A percentile compares a stretch with the other conserved stretches of the same genome.
These are phyloP conservation scores for Thysanoteuthis rhombus DNA, from an alignment of 2,888 invertebrate species.

Conservation along the genomic window DNA sequence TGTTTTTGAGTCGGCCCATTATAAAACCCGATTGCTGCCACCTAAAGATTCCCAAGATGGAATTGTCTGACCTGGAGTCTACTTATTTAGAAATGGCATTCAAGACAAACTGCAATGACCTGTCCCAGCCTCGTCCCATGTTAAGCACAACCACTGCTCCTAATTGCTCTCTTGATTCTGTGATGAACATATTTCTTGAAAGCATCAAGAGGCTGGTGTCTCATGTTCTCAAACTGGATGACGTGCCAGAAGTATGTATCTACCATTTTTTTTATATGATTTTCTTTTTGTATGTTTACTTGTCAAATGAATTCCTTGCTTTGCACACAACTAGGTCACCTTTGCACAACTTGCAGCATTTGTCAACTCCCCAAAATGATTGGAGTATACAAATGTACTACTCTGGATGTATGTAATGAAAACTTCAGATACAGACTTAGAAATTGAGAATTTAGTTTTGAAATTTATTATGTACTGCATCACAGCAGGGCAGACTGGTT, in stretches of 20 bases:
- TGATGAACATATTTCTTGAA: not conserved
- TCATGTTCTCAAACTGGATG: not conserved
- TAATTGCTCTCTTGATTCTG: not conserved
- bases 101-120: not conserved
- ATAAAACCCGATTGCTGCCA: not conserved
- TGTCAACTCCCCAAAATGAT: no score
- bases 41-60: not conserved
- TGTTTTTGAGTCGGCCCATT: constrained; percentile 46
- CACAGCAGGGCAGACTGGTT: no score
- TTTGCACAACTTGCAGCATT: not conserved
- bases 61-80: no score
- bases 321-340: not conserved
- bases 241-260: not conserved
- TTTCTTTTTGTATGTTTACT: no score
- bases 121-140: not conserved
- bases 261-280: not conserved
- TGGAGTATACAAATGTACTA: no score
- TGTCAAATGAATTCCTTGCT: not conserved
- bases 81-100: not conserved
- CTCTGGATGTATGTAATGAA: not conserved
- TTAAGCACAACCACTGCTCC: not conserved
- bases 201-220: not conserved
- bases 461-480: not conserved
- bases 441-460: not conserved
- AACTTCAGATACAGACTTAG: not conserved